Evolutionary conservation across 2,888 invertebrate genomes (phyloP), one percentile per base, ranked within the genome.

Genomic region (Frankliniella intonsa): DNA sequence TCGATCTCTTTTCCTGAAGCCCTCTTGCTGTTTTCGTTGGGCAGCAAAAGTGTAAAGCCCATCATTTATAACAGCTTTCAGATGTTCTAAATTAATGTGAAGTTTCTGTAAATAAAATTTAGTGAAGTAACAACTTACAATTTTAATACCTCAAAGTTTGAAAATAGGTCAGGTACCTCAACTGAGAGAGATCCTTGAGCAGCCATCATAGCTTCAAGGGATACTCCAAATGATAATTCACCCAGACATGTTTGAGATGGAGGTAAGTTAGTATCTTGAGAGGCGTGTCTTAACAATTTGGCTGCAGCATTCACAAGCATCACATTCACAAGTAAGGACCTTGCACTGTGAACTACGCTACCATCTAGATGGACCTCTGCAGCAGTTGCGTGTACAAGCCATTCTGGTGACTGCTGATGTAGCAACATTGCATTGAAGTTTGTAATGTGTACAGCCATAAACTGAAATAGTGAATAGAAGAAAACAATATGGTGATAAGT

Each of bases 111-210:
- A 85, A 84, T 50, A 62, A 5, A 19, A 62, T 55, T 69, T 5
- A 83, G 82, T 80, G 10, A 76, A 80, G 81, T 81, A 79, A 27
- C 50, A 81, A 38, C 22, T 10, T 38, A 65, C n/a, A 50, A 55
- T n/a, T 49, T 11, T 25, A 50, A 81, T 27, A 17, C 22, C 11
- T 50, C 11, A 25, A 49, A 81, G 49, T 11, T 27, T 14, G 38
- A 50, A 49, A 12, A 80, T 19, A n/a, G 22, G 12, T 19, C 38
- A 10, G 9, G 86, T 88, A 94, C 95, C 90, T 95, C 95, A 79
- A 95, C 93, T 84, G 94, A 94, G n/a, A 95, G 88, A n/a, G 95
- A 94, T 7, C 94, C 94, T 85, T 94, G 94, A 10, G 94, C 95
- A 84, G 93, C 92, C 14, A 96, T 90, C 0, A 93, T 93, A 0